These are phyloP conservation scores for Agrochola lota DNA, from an alignment of 2,888 invertebrate species.

Conservation along the genomic window DNA sequence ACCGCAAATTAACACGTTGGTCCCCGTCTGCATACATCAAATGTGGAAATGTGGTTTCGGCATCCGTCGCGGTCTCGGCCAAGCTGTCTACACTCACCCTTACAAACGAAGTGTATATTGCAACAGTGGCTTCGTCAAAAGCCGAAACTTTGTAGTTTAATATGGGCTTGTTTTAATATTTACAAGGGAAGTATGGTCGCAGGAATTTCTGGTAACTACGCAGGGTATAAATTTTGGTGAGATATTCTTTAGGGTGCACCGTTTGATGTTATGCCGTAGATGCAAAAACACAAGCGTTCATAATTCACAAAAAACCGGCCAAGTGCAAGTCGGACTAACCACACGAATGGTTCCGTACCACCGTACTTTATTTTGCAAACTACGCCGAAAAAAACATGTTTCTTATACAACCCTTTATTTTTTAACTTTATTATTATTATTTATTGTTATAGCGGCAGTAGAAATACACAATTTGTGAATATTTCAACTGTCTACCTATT, in stretches of 20 bases:
- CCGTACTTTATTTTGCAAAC: no score
- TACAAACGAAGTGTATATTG: constrained; percentile 51
- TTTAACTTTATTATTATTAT: no score
- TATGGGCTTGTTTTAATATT: constrained; percentile 61
- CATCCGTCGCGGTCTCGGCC: constrained; percentile 17
- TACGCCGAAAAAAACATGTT: no score
- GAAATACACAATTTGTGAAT: no score
- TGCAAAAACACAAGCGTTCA: no score
- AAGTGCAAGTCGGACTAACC: no score
- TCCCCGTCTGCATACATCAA: constrained; percentile 15
- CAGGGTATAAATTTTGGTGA: constrained; percentile 7
- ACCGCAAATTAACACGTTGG: constrained; percentile 48
- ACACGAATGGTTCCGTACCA: no score
- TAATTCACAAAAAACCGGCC: no score
- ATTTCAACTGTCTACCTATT: no score
- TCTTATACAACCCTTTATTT: no score
- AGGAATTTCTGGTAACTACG: constrained; percentile 28
- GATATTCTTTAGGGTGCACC: constrained; percentile 15
- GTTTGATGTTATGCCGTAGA: no score
- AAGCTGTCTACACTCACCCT: constrained; percentile 26
- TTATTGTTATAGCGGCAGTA: no score
- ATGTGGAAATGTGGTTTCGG: constrained; percentile 43
- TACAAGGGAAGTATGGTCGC: constrained; percentile 51
- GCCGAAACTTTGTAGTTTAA: constrained; percentile 60
- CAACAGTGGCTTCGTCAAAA: constrained; percentile 57